Conservation (phyloP, 2,113 vertebrate genomes). For the Notiomystis cincta region DNA sequence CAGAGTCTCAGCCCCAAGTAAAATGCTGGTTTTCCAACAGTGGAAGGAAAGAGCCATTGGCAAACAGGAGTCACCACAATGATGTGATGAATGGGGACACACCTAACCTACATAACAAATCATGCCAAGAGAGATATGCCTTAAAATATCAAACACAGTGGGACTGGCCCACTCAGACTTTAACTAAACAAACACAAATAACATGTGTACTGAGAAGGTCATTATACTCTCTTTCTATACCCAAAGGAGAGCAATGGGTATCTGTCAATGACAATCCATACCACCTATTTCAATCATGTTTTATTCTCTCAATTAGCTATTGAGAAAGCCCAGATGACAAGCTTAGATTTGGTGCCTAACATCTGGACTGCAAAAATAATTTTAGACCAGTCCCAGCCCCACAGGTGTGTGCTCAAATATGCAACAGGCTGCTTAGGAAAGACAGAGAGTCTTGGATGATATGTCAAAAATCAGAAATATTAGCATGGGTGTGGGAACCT, state of each 20-base stretch:
- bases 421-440: neutral
- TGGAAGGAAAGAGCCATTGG: neutral
- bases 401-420: neutral
- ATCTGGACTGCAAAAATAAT: neutral
- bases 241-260: neutral
- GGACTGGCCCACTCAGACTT: neutral
- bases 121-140: neutral
- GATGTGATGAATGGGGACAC: neutral
- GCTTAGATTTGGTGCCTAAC: neutral
- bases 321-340: neutral
- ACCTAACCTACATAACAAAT: neutral
- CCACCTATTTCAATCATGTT: neutral
- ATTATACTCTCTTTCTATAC: neutral
- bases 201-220: neutral
- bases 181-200: neutral
- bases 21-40: neutral
- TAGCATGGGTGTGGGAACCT: rapidly evolving
- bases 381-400: neutral
- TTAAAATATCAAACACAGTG: neutral
- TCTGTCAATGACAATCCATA: neutral
- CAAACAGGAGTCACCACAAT: neutral
- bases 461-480: neutral
- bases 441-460: neutral
- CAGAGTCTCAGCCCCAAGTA: neutral
- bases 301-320: neutral